Percentiles rank a stretch among this genome's conserved stretches.
These are phyloP conservation scores for Anthoptus insignis DNA, from an alignment of 2,888 invertebrate genomes.

Conservation along the genomic window DNA sequence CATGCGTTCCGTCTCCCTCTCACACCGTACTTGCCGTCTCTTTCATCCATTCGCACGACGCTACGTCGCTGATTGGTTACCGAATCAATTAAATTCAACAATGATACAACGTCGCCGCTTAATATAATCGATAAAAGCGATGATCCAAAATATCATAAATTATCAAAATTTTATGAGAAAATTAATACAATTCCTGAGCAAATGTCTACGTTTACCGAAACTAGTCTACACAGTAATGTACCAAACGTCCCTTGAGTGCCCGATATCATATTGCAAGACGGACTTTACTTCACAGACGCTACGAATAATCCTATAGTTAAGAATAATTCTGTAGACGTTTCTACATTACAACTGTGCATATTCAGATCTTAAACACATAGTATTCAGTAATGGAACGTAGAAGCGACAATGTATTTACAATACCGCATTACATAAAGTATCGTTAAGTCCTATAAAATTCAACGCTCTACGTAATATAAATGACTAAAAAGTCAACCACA, in stretches of 20 bases:
- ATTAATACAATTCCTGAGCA: slow-evolving; percentile 85
- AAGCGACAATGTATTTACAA: slow-evolving; percentile 73
- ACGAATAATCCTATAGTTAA: slow-evolving; percentile 7
- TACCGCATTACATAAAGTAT: slow-evolving; percentile 61
- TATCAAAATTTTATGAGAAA: slow-evolving; percentile 73
- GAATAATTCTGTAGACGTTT: slow-evolving; percentile 24
- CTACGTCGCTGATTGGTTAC: too few species aligned
- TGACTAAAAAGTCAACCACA: slow-evolving; percentile 74
- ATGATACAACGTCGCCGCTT: slow-evolving; percentile 72
- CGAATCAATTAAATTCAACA: slow-evolving; percentile 78
- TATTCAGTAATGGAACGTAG: slow-evolving; percentile 59
- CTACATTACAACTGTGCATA: slow-evolving; percentile 41
- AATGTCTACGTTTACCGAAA: slow-evolving; percentile 54
- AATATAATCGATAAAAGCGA: slow-evolving; percentile 68
- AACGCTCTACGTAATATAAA: slow-evolving; percentile 72
- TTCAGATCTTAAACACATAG: slow-evolving; percentile 42
- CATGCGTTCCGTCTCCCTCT: slow-evolving; percentile 87
- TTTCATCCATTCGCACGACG: too few species aligned
- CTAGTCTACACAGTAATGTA: slow-evolving; percentile 23
- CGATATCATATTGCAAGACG: background rate
- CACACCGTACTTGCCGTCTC: too few species aligned
- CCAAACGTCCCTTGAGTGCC: background rate
- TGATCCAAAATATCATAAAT: slow-evolving; percentile 69
- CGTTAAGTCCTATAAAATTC: slow-evolving; percentile 71
- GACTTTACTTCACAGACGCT: slow-evolving; percentile 11